These are phyloP conservation scores for Leptarthrus brevirostris DNA, from an alignment of 2,888 invertebrate species.

Conservation along the genomic window DNA sequence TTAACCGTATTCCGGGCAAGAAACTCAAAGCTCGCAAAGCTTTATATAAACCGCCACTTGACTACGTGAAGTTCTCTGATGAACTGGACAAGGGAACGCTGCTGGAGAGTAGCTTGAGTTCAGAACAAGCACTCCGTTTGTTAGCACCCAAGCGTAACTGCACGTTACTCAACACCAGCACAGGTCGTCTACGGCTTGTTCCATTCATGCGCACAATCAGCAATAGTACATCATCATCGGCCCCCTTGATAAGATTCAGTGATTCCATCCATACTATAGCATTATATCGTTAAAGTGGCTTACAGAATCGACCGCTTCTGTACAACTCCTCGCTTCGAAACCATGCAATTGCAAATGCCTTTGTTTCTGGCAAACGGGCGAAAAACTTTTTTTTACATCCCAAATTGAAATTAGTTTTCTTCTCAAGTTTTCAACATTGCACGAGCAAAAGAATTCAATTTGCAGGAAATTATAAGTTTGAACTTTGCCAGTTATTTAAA, in stretches of 20 bases:
- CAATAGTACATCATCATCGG: neutral
- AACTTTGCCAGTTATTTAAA: neutral
- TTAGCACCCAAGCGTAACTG: slow-evolving; percentile 10
- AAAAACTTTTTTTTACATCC: neutral
- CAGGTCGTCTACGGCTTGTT: neutral
- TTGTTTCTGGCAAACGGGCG: neutral
- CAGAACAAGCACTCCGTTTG: neutral
- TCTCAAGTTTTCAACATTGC: slow-evolving; percentile 9
- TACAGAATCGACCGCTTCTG: neutral
- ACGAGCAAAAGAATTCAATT: slow-evolving; percentile 5
- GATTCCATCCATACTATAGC: too few species aligned
- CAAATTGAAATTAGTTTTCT: slow-evolving; percentile 38
- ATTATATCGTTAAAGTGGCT: slow-evolving; percentile 14
- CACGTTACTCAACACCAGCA: slow-evolving; percentile 7
- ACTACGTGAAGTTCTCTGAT: slow-evolving; percentile 40
- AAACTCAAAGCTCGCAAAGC: slow-evolving; percentile 24
- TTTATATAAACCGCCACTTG: slow-evolving; percentile 20
- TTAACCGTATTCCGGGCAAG: neutral
- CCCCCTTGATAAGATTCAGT: slow-evolving; percentile 12
- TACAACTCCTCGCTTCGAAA: neutral
- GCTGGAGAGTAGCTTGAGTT: slow-evolving; percentile 20
- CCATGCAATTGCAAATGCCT: neutral
- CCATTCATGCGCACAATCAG: slow-evolving; percentile 11
- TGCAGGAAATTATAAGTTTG: neutral
- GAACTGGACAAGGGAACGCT: slow-evolving; percentile 23